Evolutionary conservation across 1,140 invertebrate species (phyloP), one percentile per base, ranked within the genome.

Genomic region (Apolygus lucorum): DNA sequence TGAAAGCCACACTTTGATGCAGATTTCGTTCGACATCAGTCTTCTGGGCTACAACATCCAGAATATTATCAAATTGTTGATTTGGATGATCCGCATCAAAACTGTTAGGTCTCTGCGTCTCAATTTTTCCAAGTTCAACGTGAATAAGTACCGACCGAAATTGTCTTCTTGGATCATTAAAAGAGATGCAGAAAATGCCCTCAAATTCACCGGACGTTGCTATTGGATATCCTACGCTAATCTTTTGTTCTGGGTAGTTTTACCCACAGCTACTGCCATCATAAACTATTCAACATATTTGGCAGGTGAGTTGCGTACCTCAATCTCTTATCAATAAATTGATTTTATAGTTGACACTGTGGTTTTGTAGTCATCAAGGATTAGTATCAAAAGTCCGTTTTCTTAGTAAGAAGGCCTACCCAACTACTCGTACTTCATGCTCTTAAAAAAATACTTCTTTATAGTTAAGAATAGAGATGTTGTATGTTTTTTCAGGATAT

Each of bases 21-120:
- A 11, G 22, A 59, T 24, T 59, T 59, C 54, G 22, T 59, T 59
- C 54, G 54, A 59, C 22, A 59, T 59, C 22, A 59, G 54, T 22
- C 54, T 59, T 11, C 22, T 59, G 13, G 8, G 54, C 54, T 21
- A 59, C 54, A 59, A 59, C 22, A 21, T 59, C 22, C 54, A 59
- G 4, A 59, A 59, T 24, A 11, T 11, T 24, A 11, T 59, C 8
- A 59, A 59, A 59, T 11, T 59, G 54, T 4, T 8, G 54, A 11
- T 17, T 22, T 59, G 54, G 54, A 8, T 59, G 54, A 59, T 21
- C 11, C 8, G 22, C 22, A 8, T 59, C 4, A 8, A 8, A 11
- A 24, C 8, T 4, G 54, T 59, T 22, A 13, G 54, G 4, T 59
- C 54, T 24, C 22, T 59, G 11, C 22, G 54, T 24, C 22, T 59